Evolutionary conservation across 2,113 vertebrate genomes (phyloP).

Genomic region (Ramphastos sulfuratus): DNA sequence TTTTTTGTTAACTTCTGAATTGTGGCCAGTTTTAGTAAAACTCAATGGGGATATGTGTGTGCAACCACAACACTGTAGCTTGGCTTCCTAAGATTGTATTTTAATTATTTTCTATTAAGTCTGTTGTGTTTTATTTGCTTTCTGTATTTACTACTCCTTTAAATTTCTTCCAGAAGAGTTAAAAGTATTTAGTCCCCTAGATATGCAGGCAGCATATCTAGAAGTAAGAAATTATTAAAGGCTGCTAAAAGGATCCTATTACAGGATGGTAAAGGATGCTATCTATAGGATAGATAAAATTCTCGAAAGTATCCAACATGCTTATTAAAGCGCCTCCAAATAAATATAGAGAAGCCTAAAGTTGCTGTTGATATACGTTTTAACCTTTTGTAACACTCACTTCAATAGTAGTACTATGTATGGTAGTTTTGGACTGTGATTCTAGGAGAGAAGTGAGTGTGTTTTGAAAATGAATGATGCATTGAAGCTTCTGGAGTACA

Average conservation of each 20-base stretch:
- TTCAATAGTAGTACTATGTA: background rate
- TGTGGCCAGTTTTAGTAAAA: background rate
- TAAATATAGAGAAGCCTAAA: background rate
- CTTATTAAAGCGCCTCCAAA: background rate
- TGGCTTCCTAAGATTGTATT: background rate
- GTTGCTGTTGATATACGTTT: background rate
- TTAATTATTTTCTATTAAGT: background rate
- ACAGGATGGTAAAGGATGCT: background rate
- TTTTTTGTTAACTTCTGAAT: background rate
- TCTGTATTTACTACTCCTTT: background rate
- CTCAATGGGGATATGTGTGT: background rate
- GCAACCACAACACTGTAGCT: accelerated
- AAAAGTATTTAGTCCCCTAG: background rate
- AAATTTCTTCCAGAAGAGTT: background rate
- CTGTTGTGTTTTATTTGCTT: background rate
- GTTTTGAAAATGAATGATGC: background rate
- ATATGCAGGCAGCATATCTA: background rate
- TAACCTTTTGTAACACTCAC: background rate
- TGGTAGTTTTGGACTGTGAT: background rate
- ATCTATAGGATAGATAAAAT: background rate
- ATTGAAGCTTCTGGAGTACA: background rate
- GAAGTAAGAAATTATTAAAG: background rate
- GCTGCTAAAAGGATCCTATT: background rate
- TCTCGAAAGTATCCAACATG: background rate
- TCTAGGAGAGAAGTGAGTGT: background rate